Evolutionary conservation across 2,888 invertebrate genomes (phyloP), one percentile per base, ranked within the genome.

Genomic region (Eupeodes latifasciatus): DNA sequence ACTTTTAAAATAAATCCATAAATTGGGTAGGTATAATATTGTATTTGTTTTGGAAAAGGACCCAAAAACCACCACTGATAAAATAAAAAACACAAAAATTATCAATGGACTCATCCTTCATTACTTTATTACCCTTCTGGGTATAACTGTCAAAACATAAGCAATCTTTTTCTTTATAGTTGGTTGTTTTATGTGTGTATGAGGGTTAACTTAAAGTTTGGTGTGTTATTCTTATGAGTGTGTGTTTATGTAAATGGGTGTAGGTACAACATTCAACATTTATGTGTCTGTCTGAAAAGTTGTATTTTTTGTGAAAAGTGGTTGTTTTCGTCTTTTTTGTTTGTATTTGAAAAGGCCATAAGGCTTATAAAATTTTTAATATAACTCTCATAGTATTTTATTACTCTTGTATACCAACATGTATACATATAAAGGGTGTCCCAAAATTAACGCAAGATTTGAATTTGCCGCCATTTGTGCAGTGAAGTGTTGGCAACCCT

Each of bases 101-200:
- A 59, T 72, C 72, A 72, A 72, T 72, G 72, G 44, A 59, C 47
- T 59, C 72, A 72, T 72, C 47, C 59, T 16, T 72, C 72, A 72
- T 72, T 72, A 59, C 72, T 72, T 72, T 72, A 72, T 72, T 72
- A 72, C 59, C 72, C 72, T 59, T 72, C 59, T 72, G 72, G 72
- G 72, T 72, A 47, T 72, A 69, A 53, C 16, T 69, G 34, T 59
- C n/a, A 44, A 72, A 47, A 40, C 55, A 16, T 14, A 55, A 14
- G 55, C 40, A 40, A 71, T 47, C 72, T 59, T 59, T 59, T 57
- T 19, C 27, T 72, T 59, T 72, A 7, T 19, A 34, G 59, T 59
- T 36, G 34, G 5, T 12, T n/a, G 34, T 51, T n/a, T 9, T 34
- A 10, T 12, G 1, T 66, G n/a, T 4, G 34, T 2, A 2, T 19